These are phyloP conservation scores for Netta rufina DNA, from an alignment of 2,797 vertebrate species.

Conservation along the genomic window DNA sequence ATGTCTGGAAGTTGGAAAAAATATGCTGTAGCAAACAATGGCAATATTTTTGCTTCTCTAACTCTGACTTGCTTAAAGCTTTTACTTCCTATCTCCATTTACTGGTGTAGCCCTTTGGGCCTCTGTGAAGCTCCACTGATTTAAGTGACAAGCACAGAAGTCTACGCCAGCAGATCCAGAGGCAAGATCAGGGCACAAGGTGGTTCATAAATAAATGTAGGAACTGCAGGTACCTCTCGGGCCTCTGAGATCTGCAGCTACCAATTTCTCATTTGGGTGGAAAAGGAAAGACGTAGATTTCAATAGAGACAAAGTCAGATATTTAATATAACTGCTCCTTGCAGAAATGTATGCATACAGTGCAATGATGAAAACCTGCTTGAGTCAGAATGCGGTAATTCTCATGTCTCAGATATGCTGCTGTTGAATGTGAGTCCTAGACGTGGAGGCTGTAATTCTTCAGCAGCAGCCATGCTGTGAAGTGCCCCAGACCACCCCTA, in stretches of 20 bases:
- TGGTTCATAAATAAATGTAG: conserved; percentile 46
- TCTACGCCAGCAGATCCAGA: not conserved
- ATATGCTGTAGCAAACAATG: not conserved
- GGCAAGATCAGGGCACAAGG: conserved; percentile 24
- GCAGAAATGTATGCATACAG: not conserved
- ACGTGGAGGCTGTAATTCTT: not conserved
- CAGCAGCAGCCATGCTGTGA: not conserved
- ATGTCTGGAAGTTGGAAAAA: not conserved
- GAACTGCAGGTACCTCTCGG: not conserved
- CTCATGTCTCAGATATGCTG: not conserved
- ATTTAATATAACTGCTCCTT: not conserved
- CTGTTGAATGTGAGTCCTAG: not conserved
- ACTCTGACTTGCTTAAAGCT: conserved; percentile 9
- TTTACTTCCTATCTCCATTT: not conserved
- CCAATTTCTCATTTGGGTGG: not conserved
- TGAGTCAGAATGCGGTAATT: not conserved
- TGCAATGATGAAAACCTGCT: not conserved
- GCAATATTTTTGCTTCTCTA: not conserved
- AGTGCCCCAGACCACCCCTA: not conserved
- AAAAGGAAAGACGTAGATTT: not conserved
- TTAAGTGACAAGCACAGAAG: conserved; percentile 21
- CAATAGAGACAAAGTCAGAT: not conserved
- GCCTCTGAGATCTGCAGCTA: not conserved
- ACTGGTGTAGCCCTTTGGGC: not conserved
- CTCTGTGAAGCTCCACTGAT: not conserved